These are phyloP conservation scores for Hypselothyrea guttata DNA, from an alignment of 2,888 invertebrate species.

Conservation along the genomic window DNA sequence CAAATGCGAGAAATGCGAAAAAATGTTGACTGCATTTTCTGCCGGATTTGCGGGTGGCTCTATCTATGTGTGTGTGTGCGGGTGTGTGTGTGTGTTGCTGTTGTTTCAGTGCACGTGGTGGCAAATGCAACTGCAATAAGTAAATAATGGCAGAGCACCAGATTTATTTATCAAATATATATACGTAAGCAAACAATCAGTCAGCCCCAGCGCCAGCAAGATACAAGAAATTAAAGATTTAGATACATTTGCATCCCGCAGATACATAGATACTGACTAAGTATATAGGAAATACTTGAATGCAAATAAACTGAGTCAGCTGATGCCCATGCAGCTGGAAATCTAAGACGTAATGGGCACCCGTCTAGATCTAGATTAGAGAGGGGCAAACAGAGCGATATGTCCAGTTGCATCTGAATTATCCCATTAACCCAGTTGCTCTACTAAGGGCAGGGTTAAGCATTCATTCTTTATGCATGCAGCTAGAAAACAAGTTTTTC, in stretches of 20 bases:
- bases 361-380: background rate
- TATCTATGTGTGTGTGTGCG: no score
- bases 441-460: no score
- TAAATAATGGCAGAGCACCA: slow-evolving; percentile 60
- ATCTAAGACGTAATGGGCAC: background rate
- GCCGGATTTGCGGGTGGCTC: slow-evolving; percentile 3
- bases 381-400: no score
- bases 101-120: slow-evolving; percentile 51
- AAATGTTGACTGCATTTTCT: background rate
- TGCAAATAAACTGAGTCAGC: slow-evolving; percentile 21
- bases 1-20: slow-evolving; percentile 24
- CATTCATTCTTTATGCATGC: no score
- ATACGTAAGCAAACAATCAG: slow-evolving; percentile 14
- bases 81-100: slow-evolving; percentile 3
- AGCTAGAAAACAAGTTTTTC: no score
- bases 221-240: slow-evolving; percentile 8
- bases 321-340: slow-evolving; percentile 2
- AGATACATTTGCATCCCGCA: background rate
- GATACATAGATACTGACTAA: background rate
- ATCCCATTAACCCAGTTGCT: no score
- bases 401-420: no score
- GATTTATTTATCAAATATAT: slow-evolving; percentile 42
- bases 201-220: slow-evolving; percentile 16
- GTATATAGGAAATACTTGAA: slow-evolving; percentile 18
- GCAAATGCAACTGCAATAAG: slow-evolving; percentile 56